Percentiles rank a stretch among this genome's conserved stretches.
phyloP scores from a whole-genome alignment of 2,888 invertebrate species.

The Notocelia uddmanniana region DNA sequence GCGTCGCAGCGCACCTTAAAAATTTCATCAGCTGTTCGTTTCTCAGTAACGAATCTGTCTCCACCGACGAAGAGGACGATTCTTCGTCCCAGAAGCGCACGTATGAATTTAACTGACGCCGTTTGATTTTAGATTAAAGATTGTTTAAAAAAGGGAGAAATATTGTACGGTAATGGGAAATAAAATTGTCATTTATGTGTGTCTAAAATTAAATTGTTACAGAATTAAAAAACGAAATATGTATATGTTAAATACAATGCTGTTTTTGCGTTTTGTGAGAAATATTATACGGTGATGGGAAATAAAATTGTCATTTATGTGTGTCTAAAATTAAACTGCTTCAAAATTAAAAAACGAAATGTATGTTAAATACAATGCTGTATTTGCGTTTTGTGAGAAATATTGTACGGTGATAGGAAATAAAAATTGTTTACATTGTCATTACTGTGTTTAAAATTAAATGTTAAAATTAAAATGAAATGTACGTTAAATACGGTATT shows the following conservation, averaged over 20 bases:
- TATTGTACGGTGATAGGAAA: slow-evolving; percentile 3
- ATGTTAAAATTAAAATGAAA: slow-evolving; percentile 1
- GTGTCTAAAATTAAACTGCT: slow-evolving; percentile 2
- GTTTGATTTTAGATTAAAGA: slow-evolving; percentile 9
- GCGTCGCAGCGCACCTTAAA: slow-evolving; percentile 12
- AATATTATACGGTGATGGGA: slow-evolving; percentile 1
- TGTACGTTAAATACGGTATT: slow-evolving; percentile 3
- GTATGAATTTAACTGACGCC: slow-evolving; percentile 9
- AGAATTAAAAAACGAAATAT: background rate
- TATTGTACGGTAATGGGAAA: too few relatives aligned
- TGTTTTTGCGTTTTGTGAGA: slow-evolving; percentile 1
- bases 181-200: too few relatives aligned
- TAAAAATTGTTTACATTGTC: slow-evolving; percentile 7
- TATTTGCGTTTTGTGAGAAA: slow-evolving; percentile 2
- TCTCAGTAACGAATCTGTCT: slow-evolving; percentile 16
- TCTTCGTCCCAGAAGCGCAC: slow-evolving; percentile 19
- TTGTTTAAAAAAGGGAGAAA: background rate
- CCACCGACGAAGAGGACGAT: slow-evolving; percentile 15
- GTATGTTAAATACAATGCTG: background rate
- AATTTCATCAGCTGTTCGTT: slow-evolving; percentile 19
- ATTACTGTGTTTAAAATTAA: background rate
- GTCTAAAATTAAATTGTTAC: too few relatives aligned
- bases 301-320: slow-evolving; percentile 2
- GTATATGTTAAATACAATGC: background rate
- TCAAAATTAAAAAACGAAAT: background rate